Evolutionary conservation across 2,797 vertebrate species (phyloP).

Genomic region (Danio kyathit): DNA sequence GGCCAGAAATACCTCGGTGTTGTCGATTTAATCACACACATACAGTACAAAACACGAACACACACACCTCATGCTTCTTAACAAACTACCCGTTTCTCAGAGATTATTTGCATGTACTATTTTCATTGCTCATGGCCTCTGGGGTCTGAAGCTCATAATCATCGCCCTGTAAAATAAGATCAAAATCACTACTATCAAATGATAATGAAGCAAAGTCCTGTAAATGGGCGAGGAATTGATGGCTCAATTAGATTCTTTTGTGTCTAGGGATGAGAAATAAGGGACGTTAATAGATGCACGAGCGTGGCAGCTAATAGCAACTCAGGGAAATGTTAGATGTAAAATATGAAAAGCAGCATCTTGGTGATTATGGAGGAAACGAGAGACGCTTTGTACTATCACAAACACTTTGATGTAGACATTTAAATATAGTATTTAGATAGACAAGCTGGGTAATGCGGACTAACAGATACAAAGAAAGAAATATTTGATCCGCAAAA

Average conservation of each 20-base stretch:
- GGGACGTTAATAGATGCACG: background rate
- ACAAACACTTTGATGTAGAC: background rate
- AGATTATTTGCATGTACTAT: background rate
- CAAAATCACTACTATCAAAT: background rate
- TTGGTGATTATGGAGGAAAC: slow-evolving; percentile 8
- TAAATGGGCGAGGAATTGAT: slow-evolving; percentile 2
- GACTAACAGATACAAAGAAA: background rate
- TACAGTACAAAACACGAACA: too few species aligned
- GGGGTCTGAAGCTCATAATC: slow-evolving; percentile 11
- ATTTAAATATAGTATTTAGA: background rate
- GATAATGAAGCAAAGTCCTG: slow-evolving; percentile 23
- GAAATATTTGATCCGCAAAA: slow-evolving; percentile 21
- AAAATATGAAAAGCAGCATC: slow-evolving; percentile 4
- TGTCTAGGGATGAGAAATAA: background rate
- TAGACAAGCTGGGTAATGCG: background rate
- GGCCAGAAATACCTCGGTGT: background rate
- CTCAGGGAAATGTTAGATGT: background rate
- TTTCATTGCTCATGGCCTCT: background rate
- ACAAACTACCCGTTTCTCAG: background rate
- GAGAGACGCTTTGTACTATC: background rate
- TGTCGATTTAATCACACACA: background rate
- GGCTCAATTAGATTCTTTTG: background rate
- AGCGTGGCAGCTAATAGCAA: background rate
- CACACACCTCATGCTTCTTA: background rate
- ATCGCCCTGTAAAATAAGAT: background rate